A percentile compares a stretch with the other conserved stretches of the same genome.
These are phyloP conservation scores for Ichneumoninae sp. DNA, from an alignment of 2,888 invertebrate species.

Conservation along the genomic window DNA sequence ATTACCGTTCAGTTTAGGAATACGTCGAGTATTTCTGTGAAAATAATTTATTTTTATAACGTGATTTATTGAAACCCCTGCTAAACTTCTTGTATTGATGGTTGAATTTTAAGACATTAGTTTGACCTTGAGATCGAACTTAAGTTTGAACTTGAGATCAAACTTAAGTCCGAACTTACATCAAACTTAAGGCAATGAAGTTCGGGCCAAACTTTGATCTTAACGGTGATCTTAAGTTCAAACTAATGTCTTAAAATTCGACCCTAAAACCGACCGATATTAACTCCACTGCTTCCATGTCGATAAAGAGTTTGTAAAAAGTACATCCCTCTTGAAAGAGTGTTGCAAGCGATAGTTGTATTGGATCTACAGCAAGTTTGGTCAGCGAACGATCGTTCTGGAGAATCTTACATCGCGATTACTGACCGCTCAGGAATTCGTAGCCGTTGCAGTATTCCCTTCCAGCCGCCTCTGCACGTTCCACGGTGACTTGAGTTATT, in stretches of 20 bases:
- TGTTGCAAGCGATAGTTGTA: background rate
- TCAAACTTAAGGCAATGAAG: too few relatives aligned
- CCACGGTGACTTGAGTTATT: conserved; percentile 32
- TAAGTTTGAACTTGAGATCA: too few relatives aligned
- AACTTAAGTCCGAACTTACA: too few relatives aligned
- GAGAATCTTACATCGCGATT: conserved; percentile 42
- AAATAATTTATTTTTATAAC: background rate
- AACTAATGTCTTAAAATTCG: too few relatives aligned
- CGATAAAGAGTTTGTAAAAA: background rate
- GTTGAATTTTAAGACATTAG: too few relatives aligned
- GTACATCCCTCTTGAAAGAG: background rate
- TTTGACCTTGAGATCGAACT: too few relatives aligned
- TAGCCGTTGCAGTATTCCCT: conserved; percentile 26
- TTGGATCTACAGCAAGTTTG: conserved; percentile 45
- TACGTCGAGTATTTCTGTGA: background rate
- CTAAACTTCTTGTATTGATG: too few relatives aligned
- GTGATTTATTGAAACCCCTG: background rate
- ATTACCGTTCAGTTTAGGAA: background rate
- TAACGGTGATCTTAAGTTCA: too few relatives aligned
- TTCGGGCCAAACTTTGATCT: too few relatives aligned
- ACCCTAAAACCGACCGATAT: too few relatives aligned
- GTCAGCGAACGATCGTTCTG: conserved; percentile 26
- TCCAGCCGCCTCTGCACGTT: background rate
- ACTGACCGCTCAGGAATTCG: conserved; percentile 45
- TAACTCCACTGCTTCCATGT: background rate